Evolutionary conservation across 2,113 vertebrate species (phyloP).

Genomic region (Solenodon paradoxus): DNA sequence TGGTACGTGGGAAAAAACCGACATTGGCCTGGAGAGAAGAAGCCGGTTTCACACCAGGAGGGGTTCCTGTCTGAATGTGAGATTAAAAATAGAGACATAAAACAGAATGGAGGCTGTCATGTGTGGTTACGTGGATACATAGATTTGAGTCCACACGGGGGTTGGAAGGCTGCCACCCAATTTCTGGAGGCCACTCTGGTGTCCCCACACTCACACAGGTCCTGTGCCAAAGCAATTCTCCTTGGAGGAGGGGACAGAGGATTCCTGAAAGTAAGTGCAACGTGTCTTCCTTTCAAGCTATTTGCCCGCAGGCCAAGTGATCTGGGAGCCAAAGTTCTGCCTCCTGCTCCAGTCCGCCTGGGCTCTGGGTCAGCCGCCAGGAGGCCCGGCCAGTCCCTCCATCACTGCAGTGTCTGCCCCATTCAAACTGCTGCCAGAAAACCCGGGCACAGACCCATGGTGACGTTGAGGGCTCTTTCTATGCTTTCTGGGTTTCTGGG

Average conservation of each 20-base stretch:
- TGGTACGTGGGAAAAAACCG: not conserved
- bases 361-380: not conserved
- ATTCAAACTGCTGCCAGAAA: not conserved
- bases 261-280: not conserved
- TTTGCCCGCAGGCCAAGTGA: not conserved
- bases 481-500: too few relatives aligned
- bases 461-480: not conserved
- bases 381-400: not conserved
- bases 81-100: not conserved
- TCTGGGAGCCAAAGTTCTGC: not conserved
- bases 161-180: not conserved
- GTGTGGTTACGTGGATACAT: not conserved
- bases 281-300: not conserved
- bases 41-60: not conserved
- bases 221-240: not conserved
- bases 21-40: rapidly evolving
- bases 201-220: not conserved
- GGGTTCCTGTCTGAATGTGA: not conserved
- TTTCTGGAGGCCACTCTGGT: not conserved
- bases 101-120: not conserved
- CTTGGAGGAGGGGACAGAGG: rapidly evolving
- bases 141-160: not conserved
- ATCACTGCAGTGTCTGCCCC: not conserved
- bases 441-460: not conserved
- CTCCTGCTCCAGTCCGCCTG: not conserved